phyloP scores from a whole-genome alignment of 2,113 vertebrate genomes.

The Aptenodytes forsteri region DNA sequence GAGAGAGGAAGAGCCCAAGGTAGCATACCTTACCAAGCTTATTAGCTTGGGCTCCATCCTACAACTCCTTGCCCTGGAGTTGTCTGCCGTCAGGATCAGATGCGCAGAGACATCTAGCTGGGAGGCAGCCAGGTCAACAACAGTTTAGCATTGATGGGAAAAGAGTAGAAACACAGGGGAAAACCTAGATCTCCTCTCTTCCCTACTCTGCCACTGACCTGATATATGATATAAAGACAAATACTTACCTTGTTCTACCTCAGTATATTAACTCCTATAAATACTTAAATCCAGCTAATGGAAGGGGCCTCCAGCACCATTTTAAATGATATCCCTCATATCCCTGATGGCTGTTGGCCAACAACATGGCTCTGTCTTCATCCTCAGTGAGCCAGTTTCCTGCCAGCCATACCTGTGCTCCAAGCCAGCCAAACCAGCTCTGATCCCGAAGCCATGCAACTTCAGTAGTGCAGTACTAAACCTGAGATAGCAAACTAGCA shows the following conservation, averaged over 20 bases:
- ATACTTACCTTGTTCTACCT: neutral
- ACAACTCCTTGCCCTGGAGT: neutral
- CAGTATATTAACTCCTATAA: neutral
- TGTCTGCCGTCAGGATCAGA: neutral
- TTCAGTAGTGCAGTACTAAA: neutral
- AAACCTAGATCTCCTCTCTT: neutral
- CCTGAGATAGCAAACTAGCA: neutral
- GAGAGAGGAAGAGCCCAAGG: neutral
- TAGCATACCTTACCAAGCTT: neutral
- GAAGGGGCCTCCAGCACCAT: neutral
- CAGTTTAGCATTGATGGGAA: neutral
- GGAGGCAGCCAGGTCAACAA: neutral
- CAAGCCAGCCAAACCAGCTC: neutral
- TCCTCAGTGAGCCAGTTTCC: rapidly evolving
- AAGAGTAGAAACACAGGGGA: neutral
- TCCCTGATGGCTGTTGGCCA: neutral
- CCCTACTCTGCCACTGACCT: neutral
- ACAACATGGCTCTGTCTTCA: neutral
- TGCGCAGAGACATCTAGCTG: neutral
- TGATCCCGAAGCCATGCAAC: neutral
- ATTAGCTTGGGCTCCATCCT: neutral
- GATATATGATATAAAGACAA: neutral
- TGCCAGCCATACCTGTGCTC: neutral
- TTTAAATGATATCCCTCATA: neutral
- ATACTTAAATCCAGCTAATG: neutral